Conservation (phyloP, 2,797 vertebrate genomes). For the Heteromormyrus szaboi region DNA sequence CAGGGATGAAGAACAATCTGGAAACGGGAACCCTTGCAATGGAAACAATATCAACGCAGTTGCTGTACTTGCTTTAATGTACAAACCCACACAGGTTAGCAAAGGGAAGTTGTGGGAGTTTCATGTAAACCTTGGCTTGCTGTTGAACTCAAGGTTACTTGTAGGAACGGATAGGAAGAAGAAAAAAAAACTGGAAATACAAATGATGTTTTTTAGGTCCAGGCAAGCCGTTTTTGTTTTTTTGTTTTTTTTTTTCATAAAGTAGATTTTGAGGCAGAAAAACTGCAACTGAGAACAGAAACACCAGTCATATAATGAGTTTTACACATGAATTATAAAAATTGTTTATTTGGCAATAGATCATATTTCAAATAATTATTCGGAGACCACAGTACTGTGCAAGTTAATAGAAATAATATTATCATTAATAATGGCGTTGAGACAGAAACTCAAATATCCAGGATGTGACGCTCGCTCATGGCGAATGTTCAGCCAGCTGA, state of each 20-base stretch:
- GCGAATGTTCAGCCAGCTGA: neutral
- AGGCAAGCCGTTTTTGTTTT: neutral
- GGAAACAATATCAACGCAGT: neutral
- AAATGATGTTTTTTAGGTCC: neutral
- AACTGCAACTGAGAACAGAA: neutral
- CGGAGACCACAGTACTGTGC: neutral
- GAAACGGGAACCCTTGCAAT: neutral
- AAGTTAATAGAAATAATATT: neutral
- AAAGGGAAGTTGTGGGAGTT: neutral
- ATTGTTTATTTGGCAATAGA: neutral
- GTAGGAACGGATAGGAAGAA: neutral
- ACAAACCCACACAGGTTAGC: neutral
- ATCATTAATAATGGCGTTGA: neutral
- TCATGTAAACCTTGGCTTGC: neutral
- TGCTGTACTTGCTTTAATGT: neutral
- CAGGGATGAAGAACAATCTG: neutral
- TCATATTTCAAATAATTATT: constrained; percentile 8
- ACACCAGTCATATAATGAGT: neutral
- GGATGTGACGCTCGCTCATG: neutral
- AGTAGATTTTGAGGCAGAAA: neutral
- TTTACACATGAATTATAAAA: neutral
- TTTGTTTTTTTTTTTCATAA: neutral
- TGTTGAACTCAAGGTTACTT: neutral
- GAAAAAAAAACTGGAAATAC: neutral
- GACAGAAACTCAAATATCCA: neutral